phyloP scores from a whole-genome alignment of 2,113 vertebrate genomes.

The Caranx melampygus region DNA sequence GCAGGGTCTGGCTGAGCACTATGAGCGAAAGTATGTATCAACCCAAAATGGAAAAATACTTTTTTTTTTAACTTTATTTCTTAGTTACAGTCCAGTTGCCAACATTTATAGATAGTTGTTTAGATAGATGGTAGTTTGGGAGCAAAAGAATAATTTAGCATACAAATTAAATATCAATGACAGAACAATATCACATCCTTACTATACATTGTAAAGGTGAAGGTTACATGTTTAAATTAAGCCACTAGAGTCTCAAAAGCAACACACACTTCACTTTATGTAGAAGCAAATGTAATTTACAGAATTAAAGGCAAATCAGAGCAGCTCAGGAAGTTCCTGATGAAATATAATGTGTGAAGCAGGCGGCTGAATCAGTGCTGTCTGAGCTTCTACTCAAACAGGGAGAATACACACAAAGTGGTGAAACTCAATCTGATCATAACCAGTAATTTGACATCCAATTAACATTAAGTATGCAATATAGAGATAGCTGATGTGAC shows the following conservation, averaged over 20 bases:
- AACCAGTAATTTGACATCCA: not conserved
- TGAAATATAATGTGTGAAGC: not conserved
- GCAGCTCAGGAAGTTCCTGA: not conserved
- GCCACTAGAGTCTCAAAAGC: not conserved
- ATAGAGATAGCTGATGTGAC: not conserved
- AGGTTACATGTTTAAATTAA: not conserved
- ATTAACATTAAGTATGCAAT: not conserved
- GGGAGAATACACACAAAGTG: not conserved
- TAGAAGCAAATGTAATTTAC: not conserved
- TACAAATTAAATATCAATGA: too few relatives aligned
- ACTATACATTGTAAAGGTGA: too few relatives aligned
- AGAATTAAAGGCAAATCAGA: not conserved
- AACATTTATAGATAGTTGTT: too few relatives aligned
- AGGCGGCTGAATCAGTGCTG: not conserved
- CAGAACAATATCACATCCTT: too few relatives aligned
- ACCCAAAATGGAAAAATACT: not conserved
- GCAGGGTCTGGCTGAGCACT: too few relatives aligned
- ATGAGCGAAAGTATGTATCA: not conserved
- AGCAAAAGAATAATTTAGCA: not conserved
- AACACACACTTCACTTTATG: not conserved
- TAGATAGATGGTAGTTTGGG: too few relatives aligned
- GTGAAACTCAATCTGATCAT: not conserved
- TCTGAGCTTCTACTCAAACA: not conserved
- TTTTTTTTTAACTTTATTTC: not conserved
- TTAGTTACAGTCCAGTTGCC: not conserved